These are phyloP conservation scores for Probosciger aterrimus DNA, from an alignment of 2,113 vertebrate species.

Conservation along the genomic window DNA sequence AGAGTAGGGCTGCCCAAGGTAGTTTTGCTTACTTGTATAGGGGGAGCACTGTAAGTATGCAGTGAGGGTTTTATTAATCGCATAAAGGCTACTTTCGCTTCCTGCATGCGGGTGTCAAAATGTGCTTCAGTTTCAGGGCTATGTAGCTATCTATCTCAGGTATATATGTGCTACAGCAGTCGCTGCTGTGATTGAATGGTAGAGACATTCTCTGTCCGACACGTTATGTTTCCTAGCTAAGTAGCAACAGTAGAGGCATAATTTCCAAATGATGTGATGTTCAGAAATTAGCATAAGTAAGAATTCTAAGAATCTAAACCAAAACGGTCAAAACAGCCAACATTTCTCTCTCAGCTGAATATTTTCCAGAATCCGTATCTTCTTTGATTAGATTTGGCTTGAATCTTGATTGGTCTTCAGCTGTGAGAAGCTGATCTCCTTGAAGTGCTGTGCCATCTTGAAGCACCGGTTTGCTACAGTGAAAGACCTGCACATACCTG, in stretches of 20 bases:
- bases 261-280: not conserved
- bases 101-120: not conserved
- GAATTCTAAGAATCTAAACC: not conserved
- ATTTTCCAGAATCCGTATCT: not conserved
- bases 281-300: not conserved
- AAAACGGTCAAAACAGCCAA: not conserved
- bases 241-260: not conserved
- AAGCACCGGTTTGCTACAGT: fast-evolving
- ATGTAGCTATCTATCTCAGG: not conserved
- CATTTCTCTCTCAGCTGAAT: not conserved
- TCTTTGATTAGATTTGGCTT: not conserved
- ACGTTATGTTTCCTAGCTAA: not conserved
- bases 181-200: not conserved
- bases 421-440: not conserved
- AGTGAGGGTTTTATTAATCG: not conserved
- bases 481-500: not conserved
- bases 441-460: not conserved
- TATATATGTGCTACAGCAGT: not conserved
- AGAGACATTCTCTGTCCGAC: not conserved
- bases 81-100: not conserved
- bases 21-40: not conserved
- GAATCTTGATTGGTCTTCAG: not conserved
- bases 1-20: not conserved
- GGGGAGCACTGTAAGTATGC: not conserved
- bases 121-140: not conserved